A percentile compares a stretch with the other conserved stretches of the same genome.
These are phyloP conservation scores for Lagopus muta DNA, from an alignment of 2,113 vertebrate species.

Conservation along the genomic window DNA sequence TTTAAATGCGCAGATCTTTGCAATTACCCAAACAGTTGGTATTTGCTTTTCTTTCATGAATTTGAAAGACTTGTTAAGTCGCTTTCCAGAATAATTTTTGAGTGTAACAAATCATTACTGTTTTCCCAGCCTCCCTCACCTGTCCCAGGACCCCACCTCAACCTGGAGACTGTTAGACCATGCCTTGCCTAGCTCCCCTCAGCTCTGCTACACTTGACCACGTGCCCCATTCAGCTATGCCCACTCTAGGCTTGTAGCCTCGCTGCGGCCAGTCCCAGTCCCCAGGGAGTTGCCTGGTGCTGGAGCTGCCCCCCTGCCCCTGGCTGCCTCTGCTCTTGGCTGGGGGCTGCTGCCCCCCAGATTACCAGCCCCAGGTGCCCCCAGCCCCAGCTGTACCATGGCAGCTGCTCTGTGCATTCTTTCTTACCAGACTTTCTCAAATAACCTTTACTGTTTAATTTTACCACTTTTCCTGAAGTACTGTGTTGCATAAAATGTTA, in stretches of 20 bases:
- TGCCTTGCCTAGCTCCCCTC: rapidly evolving
- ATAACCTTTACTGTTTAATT: not conserved
- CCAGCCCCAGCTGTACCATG: rapidly evolving
- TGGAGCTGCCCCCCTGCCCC: not conserved
- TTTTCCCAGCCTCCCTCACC: not conserved
- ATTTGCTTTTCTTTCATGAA: not conserved
- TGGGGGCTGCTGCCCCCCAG: not conserved
- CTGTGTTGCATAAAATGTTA: conserved; percentile 44
- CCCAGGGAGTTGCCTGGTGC: not conserved
- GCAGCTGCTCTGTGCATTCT: not conserved
- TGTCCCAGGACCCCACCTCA: not conserved
- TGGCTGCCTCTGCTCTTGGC: not conserved
- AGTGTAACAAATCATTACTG: rapidly evolving
- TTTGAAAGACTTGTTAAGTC: not conserved
- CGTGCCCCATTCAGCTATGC: rapidly evolving
- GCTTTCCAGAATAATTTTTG: not conserved
- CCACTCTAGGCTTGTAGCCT: rapidly evolving
- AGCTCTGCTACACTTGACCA: not conserved
- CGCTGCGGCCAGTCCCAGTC: not conserved
- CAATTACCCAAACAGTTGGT: not conserved
- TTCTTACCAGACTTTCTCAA: not conserved
- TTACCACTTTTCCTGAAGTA: conserved; percentile 14
- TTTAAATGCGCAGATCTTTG: not conserved
- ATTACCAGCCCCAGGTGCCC: not conserved
- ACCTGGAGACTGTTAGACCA: rapidly evolving